These are phyloP conservation scores for Drosophila sechellia DNA, from an alignment of 1,140 invertebrate species.

Conservation along the genomic window DNA sequence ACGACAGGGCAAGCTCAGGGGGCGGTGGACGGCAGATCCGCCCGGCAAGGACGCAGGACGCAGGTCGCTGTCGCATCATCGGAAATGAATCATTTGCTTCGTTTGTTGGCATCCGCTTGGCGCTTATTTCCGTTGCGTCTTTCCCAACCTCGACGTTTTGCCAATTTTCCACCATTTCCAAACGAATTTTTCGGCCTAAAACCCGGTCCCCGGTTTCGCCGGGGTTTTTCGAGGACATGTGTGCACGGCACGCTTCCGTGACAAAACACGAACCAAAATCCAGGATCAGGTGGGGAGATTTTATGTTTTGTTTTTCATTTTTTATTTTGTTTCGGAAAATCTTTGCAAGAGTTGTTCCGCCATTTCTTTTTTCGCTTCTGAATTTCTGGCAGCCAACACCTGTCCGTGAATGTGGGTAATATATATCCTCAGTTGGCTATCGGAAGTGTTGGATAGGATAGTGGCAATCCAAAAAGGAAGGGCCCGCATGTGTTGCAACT, in stretches of 20 bases:
- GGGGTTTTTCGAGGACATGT: constrained; percentile 56
- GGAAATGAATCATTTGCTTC: constrained; percentile 85
- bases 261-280: constrained; percentile 63
- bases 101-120: constrained; percentile 84
- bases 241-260: constrained; percentile 78
- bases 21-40: not conserved
- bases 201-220: constrained; percentile 24
- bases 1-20: constrained; percentile 13
- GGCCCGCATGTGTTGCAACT: constrained; percentile 26
- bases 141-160: constrained; percentile 18
- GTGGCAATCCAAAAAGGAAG: constrained; percentile 19
- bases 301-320: not conserved
- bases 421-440: constrained; percentile 12
- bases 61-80: constrained; percentile 79
- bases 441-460: constrained; percentile 28
- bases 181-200: constrained; percentile 27
- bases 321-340: constrained; percentile 1
- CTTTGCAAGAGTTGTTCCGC: constrained; percentile 20
- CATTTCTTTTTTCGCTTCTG: constrained; percentile 1
- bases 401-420: constrained; percentile 4
- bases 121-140: constrained; percentile 83
- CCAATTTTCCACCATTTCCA: constrained; percentile 4
- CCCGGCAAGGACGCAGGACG: constrained; percentile 14
- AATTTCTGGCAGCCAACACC: constrained; percentile 14
- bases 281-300: constrained; percentile 18